Evolutionary conservation across 2,888 invertebrate genomes (phyloP), one percentile per base, ranked within the genome.

Genomic region (Hypsopygia costalis): DNA sequence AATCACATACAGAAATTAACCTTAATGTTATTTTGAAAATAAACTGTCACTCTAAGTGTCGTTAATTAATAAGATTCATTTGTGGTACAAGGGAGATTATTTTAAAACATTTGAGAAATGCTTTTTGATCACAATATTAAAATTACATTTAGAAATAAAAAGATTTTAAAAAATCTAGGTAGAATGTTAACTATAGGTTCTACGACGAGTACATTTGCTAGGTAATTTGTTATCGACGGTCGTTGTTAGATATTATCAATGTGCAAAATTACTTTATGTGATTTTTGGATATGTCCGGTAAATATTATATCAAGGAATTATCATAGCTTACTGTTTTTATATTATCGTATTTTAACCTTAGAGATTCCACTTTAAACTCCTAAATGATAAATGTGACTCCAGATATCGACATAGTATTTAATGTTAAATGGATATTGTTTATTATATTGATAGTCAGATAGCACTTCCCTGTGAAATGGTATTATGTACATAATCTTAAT

Each of bases 401-500:
- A 79, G 74, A 81, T 81, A 79, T 79, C 75, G 69, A 79, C 64
- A 74, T 81, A 80, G 80, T 81, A 81, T 80, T 80, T 75, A 80
- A 81, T 78, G 81, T 85, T 82, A 79, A 75, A 78, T 72, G 66
- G 69, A 80, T 81, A 85, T 83, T 86, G 85, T 86, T 86, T 82
- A 81, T 78, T 80, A 79, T 77, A 75, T 72, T 64, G 59, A 74
- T 67, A 78, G 70, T 74, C 73, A 66, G 69, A 72, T 74, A 73
- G 73, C 65, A 70, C 72, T 75, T 74, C 75, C 69, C 67, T 69
- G 68, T 73, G 78, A 79, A 75, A 80, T 78, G 86, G 86, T 88
- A 86, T 86, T 86, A 82, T 86, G 87, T 88, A 88, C 80, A 88
- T 88, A 87, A 74, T 79, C 74, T 75, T 81, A 82, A 64, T 72